Percentiles rank a stretch among this genome's conserved stretches.
phyloP scores from a whole-genome alignment of 2,113 vertebrate species.

The Scopus umbretta region DNA sequence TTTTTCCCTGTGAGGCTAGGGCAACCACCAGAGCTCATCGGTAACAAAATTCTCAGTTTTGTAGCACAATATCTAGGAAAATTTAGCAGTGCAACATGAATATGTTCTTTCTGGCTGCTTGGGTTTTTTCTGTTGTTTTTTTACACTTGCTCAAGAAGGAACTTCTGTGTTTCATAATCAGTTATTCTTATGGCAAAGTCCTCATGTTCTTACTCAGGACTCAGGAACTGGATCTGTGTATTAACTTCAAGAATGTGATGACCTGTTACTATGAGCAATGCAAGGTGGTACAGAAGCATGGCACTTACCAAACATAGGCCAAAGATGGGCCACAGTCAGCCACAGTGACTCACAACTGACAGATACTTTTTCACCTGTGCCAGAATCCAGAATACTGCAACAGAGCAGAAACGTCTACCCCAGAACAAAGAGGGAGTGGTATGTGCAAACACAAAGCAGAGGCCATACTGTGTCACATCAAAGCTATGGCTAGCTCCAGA shows the following conservation, averaged over 20 bases:
- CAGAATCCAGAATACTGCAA: background rate
- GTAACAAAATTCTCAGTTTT: background rate
- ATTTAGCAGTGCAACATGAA: background rate
- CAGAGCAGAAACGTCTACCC: background rate
- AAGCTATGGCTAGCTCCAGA: rapidly evolving
- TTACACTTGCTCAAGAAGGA: background rate
- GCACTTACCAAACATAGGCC: background rate
- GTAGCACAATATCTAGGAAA: background rate
- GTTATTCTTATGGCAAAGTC: background rate
- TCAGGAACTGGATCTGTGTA: rapidly evolving
- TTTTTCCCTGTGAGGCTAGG: background rate
- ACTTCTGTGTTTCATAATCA: background rate
- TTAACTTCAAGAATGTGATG: background rate
- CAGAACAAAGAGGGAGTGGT: background rate
- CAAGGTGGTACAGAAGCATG: background rate
- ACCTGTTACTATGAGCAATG: background rate
- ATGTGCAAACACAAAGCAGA: background rate
- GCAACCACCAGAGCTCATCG: background rate
- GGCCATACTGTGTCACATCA: background rate
- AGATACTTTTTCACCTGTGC: background rate
- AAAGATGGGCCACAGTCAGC: background rate
- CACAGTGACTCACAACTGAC: background rate
- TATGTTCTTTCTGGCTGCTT: background rate
- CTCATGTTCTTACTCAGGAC: background rate
- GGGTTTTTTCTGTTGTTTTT: background rate